These are phyloP conservation scores for Notolabrus celidotus DNA, from an alignment of 2,797 vertebrate genomes.

Conservation along the genomic window DNA sequence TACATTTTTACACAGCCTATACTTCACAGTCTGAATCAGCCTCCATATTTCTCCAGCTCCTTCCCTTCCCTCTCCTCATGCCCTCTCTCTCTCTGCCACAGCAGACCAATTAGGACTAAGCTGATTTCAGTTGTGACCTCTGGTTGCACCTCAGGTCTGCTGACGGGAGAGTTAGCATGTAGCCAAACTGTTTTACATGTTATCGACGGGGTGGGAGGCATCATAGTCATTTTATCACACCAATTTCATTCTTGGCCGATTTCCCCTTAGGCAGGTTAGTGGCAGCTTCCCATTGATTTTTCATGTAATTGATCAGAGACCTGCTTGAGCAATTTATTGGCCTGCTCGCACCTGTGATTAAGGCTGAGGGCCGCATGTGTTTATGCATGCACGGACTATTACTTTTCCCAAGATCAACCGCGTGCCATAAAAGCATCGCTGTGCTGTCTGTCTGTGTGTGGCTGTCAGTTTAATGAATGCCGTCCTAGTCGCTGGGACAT, in stretches of 20 bases:
- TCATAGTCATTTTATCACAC: constrained; percentile 89
- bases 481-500: constrained; percentile 54
- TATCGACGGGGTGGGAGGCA: constrained; percentile 85
- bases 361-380: constrained; percentile 74
- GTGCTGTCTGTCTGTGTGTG: constrained; percentile 51
- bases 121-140: constrained; percentile 82
- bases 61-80: constrained; percentile 13
- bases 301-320: constrained; percentile 92
- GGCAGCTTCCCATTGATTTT: constrained; percentile 90
- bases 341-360: constrained; percentile 90
- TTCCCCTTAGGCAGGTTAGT: constrained; percentile 90
- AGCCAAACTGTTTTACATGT: constrained; percentile 86
- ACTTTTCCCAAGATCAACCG: constrained; percentile 68
- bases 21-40: neutral
- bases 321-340: constrained; percentile 89
- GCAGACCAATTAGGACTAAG: constrained; percentile 82
- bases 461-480: constrained; percentile 66
- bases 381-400: constrained; percentile 71
- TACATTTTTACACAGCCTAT: neutral
- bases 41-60: constrained; percentile 9
- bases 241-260: constrained; percentile 92
- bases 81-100: constrained; percentile 54
- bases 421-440: constrained; percentile 20
- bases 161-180: constrained; percentile 83
- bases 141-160: constrained; percentile 81